Evolutionary conservation across 1,140 invertebrate genomes (phyloP).

Genomic region (Drosophila cardini): DNA sequence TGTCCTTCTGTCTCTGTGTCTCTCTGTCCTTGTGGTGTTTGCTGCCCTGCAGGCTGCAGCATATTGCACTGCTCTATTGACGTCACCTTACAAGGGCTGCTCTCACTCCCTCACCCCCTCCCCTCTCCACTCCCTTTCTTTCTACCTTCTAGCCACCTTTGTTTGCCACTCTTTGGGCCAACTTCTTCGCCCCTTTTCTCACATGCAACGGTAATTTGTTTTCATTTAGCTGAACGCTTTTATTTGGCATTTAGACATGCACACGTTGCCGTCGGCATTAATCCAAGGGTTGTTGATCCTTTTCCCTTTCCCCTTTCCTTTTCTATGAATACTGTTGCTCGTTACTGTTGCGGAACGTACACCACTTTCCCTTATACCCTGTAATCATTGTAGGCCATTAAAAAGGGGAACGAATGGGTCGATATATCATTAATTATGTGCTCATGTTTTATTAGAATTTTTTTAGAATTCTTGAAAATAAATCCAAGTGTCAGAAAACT

Average conservation of each 20-base stretch:
- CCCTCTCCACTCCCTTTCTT: neutral
- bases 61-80: conserved; percentile 51
- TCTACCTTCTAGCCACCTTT: neutral
- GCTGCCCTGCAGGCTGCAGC: conserved; percentile 46
- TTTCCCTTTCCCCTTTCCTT: neutral
- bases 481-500: too few species aligned
- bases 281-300: conserved; percentile 57
- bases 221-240: conserved; percentile 83
- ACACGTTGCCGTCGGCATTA: conserved; percentile 51
- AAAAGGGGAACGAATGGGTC: neutral
- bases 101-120: neutral
- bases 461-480: too few species aligned
- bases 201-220: conserved; percentile 83
- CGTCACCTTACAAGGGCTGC: conserved; percentile 8
- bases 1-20: conserved; percentile 2
- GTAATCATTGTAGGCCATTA: neutral
- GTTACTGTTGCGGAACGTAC: conserved; percentile 40
- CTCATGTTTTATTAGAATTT: too few species aligned
- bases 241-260: conserved; percentile 82
- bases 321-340: neutral
- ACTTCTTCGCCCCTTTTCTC: conserved; percentile 35
- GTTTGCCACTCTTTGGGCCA: neutral
- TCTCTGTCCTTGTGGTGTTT: conserved; percentile 14
- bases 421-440: too few species aligned
- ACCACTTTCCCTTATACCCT: conserved; percentile 24